These are phyloP conservation scores for Polydrusus pterygomalis DNA, from an alignment of 2,888 invertebrate species.

Conservation along the genomic window DNA sequence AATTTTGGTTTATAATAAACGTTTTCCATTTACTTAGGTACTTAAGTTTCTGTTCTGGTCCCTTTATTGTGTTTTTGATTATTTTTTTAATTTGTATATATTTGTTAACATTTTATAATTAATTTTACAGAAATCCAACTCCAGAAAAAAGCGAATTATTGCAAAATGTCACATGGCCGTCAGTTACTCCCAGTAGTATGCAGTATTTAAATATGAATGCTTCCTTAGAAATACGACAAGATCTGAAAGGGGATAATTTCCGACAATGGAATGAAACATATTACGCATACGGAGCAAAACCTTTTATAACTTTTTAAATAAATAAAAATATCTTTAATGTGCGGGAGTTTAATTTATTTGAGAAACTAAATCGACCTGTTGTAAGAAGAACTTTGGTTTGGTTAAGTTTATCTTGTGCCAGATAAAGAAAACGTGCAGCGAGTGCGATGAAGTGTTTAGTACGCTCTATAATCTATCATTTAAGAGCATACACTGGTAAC, in stretches of 20 bases:
- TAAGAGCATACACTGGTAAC: too few relatives aligned
- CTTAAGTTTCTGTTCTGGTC: too few relatives aligned
- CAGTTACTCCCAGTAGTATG: not conserved
- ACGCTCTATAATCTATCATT: too few relatives aligned
- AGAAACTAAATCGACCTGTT: too few relatives aligned
- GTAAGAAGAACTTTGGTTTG: too few relatives aligned
- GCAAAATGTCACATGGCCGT: constrained; percentile 22
- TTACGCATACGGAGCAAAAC: constrained; percentile 16
- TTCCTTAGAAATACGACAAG: constrained; percentile 6
- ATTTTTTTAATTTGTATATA: too few relatives aligned
- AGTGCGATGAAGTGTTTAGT: too few relatives aligned
- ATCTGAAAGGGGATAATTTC: not conserved
- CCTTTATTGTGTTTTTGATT: too few relatives aligned
- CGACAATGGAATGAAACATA: constrained; percentile 24
- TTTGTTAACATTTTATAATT: not conserved
- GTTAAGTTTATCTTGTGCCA: too few relatives aligned
- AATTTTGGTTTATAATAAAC: too few relatives aligned
- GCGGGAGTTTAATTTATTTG: not conserved
- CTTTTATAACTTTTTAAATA: constrained; percentile 25
- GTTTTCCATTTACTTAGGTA: too few relatives aligned
- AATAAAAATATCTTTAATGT: not conserved
- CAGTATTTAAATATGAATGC: constrained; percentile 25
- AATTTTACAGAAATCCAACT: constrained; percentile 29
- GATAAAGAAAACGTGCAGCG: too few relatives aligned
- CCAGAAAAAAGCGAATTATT: constrained; percentile 26